These are phyloP conservation scores for Micrastur ruficollis DNA, from an alignment of 2,797 vertebrate species.

Conservation along the genomic window DNA sequence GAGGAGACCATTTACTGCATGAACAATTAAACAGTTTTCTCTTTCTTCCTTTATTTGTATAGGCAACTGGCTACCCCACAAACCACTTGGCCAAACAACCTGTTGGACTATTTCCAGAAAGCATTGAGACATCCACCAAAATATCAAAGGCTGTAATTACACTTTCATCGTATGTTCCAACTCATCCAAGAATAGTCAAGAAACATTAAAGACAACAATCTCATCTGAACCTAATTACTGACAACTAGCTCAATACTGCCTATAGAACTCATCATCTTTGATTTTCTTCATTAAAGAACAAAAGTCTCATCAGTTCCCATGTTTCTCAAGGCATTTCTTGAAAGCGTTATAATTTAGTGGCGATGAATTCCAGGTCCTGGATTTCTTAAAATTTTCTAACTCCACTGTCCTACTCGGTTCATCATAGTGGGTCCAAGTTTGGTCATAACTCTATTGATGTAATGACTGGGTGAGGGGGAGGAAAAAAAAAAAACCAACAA, in stretches of 20 bases:
- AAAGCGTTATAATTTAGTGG: not conserved
- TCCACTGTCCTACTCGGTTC: not conserved
- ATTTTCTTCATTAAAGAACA: conserved; percentile 40
- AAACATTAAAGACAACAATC: conserved; percentile 47
- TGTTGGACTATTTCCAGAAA: conserved; percentile 42
- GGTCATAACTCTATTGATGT: not conserved
- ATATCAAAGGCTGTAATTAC: conserved; percentile 51
- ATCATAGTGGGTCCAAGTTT: not conserved
- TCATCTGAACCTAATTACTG: conserved; percentile 62
- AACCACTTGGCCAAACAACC: conserved; percentile 45
- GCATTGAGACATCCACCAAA: not conserved
- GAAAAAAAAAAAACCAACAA: accelerated
- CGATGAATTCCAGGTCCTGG: conserved; percentile 16
- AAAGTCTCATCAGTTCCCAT: conserved; percentile 37
- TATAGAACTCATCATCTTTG: conserved; percentile 57
- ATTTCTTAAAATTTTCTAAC: not conserved
- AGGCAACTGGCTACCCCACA: conserved; percentile 17
- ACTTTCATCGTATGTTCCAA: conserved; percentile 30
- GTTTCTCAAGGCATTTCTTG: conserved; percentile 44
- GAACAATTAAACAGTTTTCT: conserved; percentile 34
- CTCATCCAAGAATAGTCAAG: conserved; percentile 35
- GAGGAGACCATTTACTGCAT: not conserved
- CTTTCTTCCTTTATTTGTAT: conserved; percentile 20
- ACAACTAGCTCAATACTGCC: conserved; percentile 30
- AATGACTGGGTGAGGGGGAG: not conserved